These are phyloP conservation scores for Paralichthys olivaceus DNA, from an alignment of 2,113 vertebrate genomes.

Conservation along the genomic window DNA sequence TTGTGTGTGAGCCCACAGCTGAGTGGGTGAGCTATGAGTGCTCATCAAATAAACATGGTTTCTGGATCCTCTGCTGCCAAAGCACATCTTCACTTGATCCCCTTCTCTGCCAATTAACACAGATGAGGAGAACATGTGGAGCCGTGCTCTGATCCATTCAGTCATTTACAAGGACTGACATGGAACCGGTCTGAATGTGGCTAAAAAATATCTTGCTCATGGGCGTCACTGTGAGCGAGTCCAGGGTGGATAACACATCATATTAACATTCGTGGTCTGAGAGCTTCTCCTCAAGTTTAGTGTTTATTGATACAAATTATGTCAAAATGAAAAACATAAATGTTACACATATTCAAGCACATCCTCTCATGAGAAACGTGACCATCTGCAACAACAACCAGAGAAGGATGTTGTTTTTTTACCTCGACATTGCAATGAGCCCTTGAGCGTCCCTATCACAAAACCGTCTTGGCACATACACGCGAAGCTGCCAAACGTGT, in stretches of 20 bases:
- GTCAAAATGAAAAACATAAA: not conserved
- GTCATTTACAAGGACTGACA: conserved; percentile 56
- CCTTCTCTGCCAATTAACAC: conserved; percentile 67
- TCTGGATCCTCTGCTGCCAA: conserved; percentile 63
- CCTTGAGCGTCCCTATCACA: conserved; percentile 63
- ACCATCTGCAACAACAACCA: not conserved
- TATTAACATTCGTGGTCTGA: not conserved
- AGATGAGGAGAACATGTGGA: conserved; percentile 73
- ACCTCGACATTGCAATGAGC: conserved; percentile 69
- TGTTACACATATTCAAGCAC: not conserved
- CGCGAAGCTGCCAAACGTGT: conserved; percentile 80
- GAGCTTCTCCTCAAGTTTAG: not conserved
- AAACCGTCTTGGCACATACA: conserved; percentile 73
- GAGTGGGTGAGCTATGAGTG: conserved; percentile 74
- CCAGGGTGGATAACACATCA: not conserved
- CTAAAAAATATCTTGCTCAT: conserved; percentile 11
- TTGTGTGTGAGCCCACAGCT: conserved; percentile 65
- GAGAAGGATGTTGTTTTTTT: not conserved
- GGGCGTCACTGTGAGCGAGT: conserved; percentile 3
- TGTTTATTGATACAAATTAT: not conserved
- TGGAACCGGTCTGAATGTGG: conserved; percentile 43
- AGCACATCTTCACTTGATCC: conserved; percentile 72
- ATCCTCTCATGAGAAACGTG: not conserved
- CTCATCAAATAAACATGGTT: conserved; percentile 74
- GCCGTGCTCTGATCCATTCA: conserved; percentile 60